Evolutionary conservation across 2,888 invertebrate genomes (phyloP).

Genomic region (Brachynemurus nebulosus): DNA sequence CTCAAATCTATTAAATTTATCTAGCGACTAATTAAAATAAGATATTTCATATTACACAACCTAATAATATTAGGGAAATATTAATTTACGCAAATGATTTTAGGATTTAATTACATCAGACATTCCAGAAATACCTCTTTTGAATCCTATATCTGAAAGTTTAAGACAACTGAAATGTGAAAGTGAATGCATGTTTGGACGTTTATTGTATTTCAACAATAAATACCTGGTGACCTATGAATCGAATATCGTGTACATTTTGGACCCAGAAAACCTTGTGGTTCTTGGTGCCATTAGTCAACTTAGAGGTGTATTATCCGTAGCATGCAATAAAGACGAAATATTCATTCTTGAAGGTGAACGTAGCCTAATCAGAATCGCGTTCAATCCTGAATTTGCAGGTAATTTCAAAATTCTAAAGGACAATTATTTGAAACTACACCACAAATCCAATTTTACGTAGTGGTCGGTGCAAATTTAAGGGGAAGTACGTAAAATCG

Average conservation of each 20-base stretch:
- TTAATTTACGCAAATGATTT: conserved; percentile 8
- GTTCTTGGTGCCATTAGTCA: conserved; percentile 52
- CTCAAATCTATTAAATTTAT: too few species aligned
- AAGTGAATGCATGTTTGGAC: conserved; percentile 48
- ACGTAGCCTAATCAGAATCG: conserved; percentile 63
- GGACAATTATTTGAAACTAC: too few species aligned
- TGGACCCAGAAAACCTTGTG: conserved; percentile 55
- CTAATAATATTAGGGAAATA: not conserved
- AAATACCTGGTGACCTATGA: conserved; percentile 62
- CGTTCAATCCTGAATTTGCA: conserved; percentile 49
- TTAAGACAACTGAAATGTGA: conserved; percentile 28
- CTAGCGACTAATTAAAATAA: too few species aligned
- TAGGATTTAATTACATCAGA: conserved; percentile 29
- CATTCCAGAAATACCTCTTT: conserved; percentile 48
- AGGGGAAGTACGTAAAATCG: too few species aligned
- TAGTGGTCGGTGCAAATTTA: too few species aligned
- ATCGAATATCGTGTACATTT: conserved; percentile 52
- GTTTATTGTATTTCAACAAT: conserved; percentile 50
- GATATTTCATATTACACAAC: too few species aligned
- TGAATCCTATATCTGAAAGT: conserved; percentile 47
- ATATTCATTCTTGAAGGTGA: conserved; percentile 73
- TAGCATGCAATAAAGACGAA: conserved; percentile 53
- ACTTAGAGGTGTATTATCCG: conserved; percentile 42
- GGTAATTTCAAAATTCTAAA: too few species aligned
- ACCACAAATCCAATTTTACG: too few species aligned